phyloP scores from a whole-genome alignment of 2,113 vertebrate species.

The Acrocephalus arundinaceus region DNA sequence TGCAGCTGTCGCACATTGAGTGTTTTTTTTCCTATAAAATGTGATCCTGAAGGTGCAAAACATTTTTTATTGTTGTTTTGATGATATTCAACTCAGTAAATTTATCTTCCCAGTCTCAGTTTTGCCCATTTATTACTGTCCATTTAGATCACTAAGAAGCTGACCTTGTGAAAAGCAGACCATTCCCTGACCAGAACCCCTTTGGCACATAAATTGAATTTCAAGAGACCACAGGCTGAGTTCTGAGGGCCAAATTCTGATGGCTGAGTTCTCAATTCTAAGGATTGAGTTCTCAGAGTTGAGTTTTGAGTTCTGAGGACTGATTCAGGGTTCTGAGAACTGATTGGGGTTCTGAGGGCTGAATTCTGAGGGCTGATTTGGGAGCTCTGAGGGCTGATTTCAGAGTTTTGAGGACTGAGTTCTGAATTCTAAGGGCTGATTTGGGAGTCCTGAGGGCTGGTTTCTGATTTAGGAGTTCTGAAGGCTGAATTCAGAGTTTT shows the following conservation, averaged over 20 bases:
- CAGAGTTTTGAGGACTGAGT: fast-evolving
- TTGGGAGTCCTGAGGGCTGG: no score
- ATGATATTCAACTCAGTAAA: not conserved
- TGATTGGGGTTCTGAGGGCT: fast-evolving
- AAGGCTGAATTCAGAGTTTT: fast-evolving
- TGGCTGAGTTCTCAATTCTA: not conserved
- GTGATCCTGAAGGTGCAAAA: not conserved
- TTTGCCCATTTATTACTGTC: not conserved
- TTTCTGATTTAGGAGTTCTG: no score
- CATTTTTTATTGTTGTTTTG: not conserved
- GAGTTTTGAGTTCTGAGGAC: not conserved
- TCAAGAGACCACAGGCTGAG: not conserved
- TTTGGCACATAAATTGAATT: not conserved
- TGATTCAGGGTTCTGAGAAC: no score
- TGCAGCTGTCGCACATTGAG: fast-evolving
- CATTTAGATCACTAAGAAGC: not conserved
- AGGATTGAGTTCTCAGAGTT: not conserved
- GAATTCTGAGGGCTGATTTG: not conserved
- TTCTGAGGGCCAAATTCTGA: not conserved
- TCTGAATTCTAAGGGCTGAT: no score
- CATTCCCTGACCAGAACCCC: not conserved
- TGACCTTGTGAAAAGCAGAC: not conserved
- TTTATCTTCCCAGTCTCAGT: not conserved
- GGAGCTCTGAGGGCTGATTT: no score
- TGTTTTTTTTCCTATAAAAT: not conserved